phyloP scores from a whole-genome alignment of 2,888 invertebrate genomes.

The Blera fallax region DNA sequence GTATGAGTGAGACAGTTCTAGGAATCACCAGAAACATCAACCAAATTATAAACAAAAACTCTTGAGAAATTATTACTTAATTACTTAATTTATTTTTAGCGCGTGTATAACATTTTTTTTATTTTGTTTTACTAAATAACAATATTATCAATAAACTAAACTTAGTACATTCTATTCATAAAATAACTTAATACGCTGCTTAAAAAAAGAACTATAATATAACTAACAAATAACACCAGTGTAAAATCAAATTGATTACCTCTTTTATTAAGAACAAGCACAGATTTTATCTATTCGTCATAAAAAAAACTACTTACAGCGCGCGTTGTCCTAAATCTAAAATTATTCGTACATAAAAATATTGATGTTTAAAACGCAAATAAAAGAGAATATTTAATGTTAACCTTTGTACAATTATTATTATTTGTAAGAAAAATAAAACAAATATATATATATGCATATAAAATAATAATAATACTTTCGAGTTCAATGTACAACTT shows the following conservation, averaged over 20 bases:
- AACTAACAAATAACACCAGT: slow-evolving; percentile 55
- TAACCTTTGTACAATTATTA: slow-evolving; percentile 38
- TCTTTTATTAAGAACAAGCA: slow-evolving; percentile 46
- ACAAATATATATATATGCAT: neutral
- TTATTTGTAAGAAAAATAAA: neutral
- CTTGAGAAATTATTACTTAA: slow-evolving; percentile 17
- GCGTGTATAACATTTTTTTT: too few species aligned
- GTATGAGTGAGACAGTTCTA: too few species aligned
- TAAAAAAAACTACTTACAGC: slow-evolving; percentile 8
- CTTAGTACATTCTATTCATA: slow-evolving; percentile 4
- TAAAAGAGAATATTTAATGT: neutral
- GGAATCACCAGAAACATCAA: too few species aligned
- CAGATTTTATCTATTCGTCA: slow-evolving; percentile 37
- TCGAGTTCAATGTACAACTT: slow-evolving; percentile 59
- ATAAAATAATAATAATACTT: slow-evolving; percentile 55
- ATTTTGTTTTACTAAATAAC: slow-evolving; percentile 31
- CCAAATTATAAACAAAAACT: neutral
- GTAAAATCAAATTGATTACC: slow-evolving; percentile 30
- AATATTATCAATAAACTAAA: slow-evolving; percentile 27
- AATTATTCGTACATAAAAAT: slow-evolving; percentile 1
- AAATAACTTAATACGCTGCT: neutral
- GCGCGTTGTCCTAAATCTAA: slow-evolving; percentile 18
- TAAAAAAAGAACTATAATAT: neutral
- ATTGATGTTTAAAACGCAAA: neutral
- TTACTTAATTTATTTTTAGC: slow-evolving; percentile 16